A percentile compares a stretch with the other conserved stretches of the same genome.
phyloP scores from a whole-genome alignment of 2,113 vertebrate species.

The Cinclus mexicanus region DNA sequence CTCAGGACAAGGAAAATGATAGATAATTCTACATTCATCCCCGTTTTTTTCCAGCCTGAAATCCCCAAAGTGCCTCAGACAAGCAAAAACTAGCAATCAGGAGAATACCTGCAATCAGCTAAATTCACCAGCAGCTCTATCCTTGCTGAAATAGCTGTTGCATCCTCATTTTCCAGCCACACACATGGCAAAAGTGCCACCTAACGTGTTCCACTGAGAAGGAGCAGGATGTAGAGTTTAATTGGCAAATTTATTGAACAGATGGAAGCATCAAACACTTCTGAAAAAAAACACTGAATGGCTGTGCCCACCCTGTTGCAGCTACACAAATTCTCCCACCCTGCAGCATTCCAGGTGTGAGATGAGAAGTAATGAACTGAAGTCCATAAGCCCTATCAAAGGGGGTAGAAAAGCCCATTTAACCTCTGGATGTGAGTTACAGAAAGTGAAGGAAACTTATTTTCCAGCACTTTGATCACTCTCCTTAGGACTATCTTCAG shows the following conservation, averaged over 20 bases:
- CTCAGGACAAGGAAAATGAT: background rate
- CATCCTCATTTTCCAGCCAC: background rate
- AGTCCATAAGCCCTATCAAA: background rate
- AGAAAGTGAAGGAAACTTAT: background rate
- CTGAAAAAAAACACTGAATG: accelerated
- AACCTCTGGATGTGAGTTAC: background rate
- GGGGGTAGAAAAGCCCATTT: background rate
- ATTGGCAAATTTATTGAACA: background rate
- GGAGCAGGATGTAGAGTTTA: background rate
- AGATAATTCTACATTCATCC: background rate
- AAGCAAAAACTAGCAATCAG: background rate
- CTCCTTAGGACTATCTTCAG: background rate
- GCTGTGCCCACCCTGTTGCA: background rate
- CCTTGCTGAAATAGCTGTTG: background rate
- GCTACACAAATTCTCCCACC: background rate
- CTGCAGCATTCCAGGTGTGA: background rate
- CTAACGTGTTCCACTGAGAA: background rate
- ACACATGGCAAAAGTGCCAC: background rate
- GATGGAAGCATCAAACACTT: background rate
- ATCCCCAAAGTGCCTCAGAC: background rate
- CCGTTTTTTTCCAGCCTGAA: background rate
- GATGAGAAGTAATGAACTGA: background rate
- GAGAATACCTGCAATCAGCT: background rate
- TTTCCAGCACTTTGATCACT: background rate
- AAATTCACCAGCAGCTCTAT: background rate